Evolutionary conservation across 2,888 invertebrate species (phyloP).

Genomic region (Octodonta nipae): DNA sequence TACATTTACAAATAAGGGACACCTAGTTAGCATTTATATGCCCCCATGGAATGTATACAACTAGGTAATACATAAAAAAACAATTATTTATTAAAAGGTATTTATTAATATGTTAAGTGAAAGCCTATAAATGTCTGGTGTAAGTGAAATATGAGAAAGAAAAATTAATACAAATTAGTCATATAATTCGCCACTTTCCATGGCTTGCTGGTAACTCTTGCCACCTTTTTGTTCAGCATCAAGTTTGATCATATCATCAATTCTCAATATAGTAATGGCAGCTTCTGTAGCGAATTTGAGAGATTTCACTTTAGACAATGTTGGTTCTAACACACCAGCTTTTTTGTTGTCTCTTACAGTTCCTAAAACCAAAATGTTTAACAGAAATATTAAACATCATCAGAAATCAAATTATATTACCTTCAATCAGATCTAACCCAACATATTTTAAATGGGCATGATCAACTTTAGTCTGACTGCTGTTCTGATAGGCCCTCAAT

Average conservation of each 20-base stretch:
- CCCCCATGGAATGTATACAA: too few species aligned
- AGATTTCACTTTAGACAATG: constrained; percentile 93
- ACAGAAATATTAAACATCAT: not conserved
- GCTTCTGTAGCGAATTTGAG: constrained; percentile 99
- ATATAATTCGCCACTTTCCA: not conserved
- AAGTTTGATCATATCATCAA: constrained; percentile 97
- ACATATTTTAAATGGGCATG: constrained; percentile 48
- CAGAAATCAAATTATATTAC: not conserved
- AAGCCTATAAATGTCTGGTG: too few species aligned
- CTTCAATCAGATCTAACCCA: constrained; percentile 83
- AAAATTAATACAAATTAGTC: too few species aligned
- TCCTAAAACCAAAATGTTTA: constrained; percentile 30
- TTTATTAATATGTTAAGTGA: too few species aligned
- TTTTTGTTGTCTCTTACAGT: constrained; percentile 83
- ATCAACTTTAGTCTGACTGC: constrained; percentile 78
- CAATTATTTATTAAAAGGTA: too few species aligned
- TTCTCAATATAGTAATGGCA: constrained; percentile 96
- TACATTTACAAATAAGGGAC: too few species aligned
- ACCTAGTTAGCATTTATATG: too few species aligned
- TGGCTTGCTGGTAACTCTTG: constrained; percentile 55
- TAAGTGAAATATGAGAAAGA: too few species aligned
- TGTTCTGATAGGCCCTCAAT: constrained; percentile 93
- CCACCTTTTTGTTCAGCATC: constrained; percentile 68
- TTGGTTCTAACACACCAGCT: constrained; percentile 92
- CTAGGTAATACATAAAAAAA: too few species aligned